These are phyloP conservation scores for Phalacrocorax aristotelis DNA, from an alignment of 2,113 vertebrate genomes.

Conservation along the genomic window DNA sequence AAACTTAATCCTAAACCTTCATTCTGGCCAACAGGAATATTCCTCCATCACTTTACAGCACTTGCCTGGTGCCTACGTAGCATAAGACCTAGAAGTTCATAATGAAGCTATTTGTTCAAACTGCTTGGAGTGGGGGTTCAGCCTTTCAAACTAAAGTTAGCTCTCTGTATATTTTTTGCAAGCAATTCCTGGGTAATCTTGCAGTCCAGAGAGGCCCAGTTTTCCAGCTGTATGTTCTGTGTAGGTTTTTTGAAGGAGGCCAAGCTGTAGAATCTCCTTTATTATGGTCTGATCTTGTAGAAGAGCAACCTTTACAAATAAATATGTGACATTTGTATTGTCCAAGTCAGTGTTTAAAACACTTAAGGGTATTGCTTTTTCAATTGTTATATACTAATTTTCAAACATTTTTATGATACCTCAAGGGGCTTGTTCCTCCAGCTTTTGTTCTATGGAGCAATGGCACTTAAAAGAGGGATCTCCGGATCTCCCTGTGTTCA, in stretches of 20 bases:
- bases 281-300: background rate
- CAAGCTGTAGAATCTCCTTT: background rate
- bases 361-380: background rate
- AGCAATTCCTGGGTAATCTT: background rate
- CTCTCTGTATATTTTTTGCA: background rate
- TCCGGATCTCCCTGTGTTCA: background rate
- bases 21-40: background rate
- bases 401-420: background rate
- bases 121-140: background rate
- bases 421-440: background rate
- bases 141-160: background rate
- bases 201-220: background rate
- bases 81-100: background rate
- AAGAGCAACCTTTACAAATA: background rate
- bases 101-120: background rate
- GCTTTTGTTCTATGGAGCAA: background rate
- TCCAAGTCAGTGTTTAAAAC: background rate
- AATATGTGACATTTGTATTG: background rate
- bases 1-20: background rate
- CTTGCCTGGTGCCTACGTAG: background rate
- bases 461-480: background rate
- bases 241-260: background rate
- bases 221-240: background rate
- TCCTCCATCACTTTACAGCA: background rate
- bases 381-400: background rate